Base-by-base conservation (phyloP, 2,113 vertebrate species). In the Scartelaos histophorus region DNA sequence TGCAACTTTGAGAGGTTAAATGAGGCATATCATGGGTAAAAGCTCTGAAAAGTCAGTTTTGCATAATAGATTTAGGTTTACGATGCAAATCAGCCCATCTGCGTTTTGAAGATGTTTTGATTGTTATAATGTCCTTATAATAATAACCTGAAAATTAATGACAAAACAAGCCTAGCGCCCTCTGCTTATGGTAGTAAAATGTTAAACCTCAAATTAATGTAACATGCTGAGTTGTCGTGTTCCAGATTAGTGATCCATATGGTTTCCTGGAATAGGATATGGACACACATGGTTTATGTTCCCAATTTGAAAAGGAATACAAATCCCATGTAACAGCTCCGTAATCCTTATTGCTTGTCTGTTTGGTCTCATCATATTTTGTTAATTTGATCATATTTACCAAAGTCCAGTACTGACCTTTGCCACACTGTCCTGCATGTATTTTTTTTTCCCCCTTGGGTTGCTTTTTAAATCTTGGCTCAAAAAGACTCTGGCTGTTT, bases 401-500 rank as follows among this genome's bases (percentile, higher is more conserved):
- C 7, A 24, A 0, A 80, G 66, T 24, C 46, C 67, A 53, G 5
- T 10, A 12, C 5, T 82, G 80, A 91, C 80, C 80, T 74, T 75
- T 84, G 58, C 69, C 85, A 76, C 80, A 84, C 21, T 76, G 80
- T 73, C 24, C 75, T 54, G 53, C 5, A 58, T 61, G 24, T 51
- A 45, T 75, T 49, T 74, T 47, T 75, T 47, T 74, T n/a, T n/a
- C n/a, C 72, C n/a, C 71, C 71, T 65, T 77, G 35, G 16, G 2
- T 35, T 34, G 24, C 25, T 64, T 43, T 49, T 46, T 66, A 13
- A n/a, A 71, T 79, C 61, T 76, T 89, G 90, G 89, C 85, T 78
- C 60, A n/a, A 22, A 81, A 67, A 35, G 35, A 67, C 61, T 49
- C 60, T 0, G 71, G 51, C 87, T 91, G 92, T 78, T 93, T 93